Conservation (phyloP, 2,888 invertebrate genomes). For the Euplexia lucipara region DNA sequence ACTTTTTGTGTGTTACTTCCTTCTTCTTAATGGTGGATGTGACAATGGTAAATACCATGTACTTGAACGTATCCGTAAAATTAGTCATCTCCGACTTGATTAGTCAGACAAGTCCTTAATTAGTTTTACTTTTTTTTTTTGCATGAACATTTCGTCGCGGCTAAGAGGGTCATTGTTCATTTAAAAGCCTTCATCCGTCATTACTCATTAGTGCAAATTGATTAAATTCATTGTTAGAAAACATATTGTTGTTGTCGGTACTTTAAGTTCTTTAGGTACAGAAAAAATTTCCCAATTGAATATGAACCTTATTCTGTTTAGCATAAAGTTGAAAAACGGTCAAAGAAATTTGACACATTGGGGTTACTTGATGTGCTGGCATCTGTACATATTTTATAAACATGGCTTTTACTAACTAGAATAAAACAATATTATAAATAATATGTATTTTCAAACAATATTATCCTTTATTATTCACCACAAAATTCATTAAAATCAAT, state of each 20-base stretch:
- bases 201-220: constrained; percentile 44
- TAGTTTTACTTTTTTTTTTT: constrained; percentile 38
- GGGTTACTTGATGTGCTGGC: no score
- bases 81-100: constrained; percentile 40
- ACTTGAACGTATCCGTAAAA: constrained; percentile 46
- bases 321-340: no score
- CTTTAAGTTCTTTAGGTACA: background rate
- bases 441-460: background rate
- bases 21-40: constrained; percentile 15
- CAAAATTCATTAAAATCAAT: background rate
- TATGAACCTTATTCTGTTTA: no score
- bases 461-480: background rate
- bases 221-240: constrained; percentile 14
- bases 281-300: no score
- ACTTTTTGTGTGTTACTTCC: background rate
- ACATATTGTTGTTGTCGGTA: constrained; percentile 12
- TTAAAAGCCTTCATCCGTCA: constrained; percentile 42
- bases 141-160: constrained; percentile 40
- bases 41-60: constrained; percentile 7
- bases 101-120: constrained; percentile 36
- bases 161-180: constrained; percentile 53
- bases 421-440: background rate
- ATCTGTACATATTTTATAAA: background rate
- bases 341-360: no score
- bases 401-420: background rate